Percentiles rank a stretch among this genome's conserved stretches.
Evolutionary conservation across 1,140 invertebrate genomes (phyloP).

Genomic region (Papilio aristodemus): DNA sequence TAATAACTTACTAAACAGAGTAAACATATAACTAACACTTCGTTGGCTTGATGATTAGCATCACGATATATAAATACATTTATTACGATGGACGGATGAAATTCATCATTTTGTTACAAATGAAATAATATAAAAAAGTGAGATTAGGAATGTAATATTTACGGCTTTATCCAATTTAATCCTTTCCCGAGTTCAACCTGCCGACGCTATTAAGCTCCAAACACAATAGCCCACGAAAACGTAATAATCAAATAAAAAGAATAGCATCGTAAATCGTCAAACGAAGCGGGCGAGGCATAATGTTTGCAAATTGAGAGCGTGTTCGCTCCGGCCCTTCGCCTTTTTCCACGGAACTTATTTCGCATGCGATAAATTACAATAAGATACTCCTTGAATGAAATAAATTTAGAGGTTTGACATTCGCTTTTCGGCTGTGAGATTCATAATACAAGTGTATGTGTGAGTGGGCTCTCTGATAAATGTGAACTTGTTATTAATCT

Average conservation of each 20-base stretch:
- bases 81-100: neutral
- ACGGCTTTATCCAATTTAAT: conserved; percentile 37
- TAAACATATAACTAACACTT: neutral
- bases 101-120: conserved; percentile 9
- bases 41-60: neutral
- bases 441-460: neutral
- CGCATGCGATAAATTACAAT: conserved; percentile 61
- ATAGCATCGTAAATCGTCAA: conserved; percentile 48
- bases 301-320: conserved; percentile 60
- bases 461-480: neutral
- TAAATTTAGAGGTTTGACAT: conserved; percentile 59
- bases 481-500: conserved; percentile 2
- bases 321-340: conserved; percentile 38
- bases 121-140: conserved; percentile 28
- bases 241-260: conserved; percentile 45
- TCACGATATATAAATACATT: neutral
- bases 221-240: conserved; percentile 40
- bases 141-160: conserved; percentile 27
- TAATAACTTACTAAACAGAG: too few species aligned
- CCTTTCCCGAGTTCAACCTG: conserved; percentile 3
- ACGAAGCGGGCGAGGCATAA: conserved; percentile 47
- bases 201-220: conserved; percentile 39
- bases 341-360: conserved; percentile 57
- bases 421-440: conserved; percentile 42
- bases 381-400: conserved; percentile 49